Base-by-base conservation (phyloP, 1,140 invertebrate genomes). In the Helicoverpa armigera region DNA sequence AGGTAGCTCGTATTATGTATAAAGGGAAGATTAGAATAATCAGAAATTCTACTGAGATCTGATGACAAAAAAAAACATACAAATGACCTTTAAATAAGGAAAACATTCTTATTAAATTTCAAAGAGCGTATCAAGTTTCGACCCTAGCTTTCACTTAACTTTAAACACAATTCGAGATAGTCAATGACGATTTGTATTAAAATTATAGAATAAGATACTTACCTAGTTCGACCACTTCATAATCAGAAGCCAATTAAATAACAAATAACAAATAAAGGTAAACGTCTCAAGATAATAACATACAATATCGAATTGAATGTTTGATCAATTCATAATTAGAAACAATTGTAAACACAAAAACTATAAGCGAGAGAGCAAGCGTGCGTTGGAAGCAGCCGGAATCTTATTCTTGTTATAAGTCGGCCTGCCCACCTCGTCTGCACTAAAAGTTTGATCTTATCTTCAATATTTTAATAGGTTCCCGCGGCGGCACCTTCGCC, bases 381-480 rank as follows among this genome's bases (percentile, higher is more conserved):
- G 82, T 78, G 84, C 81, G 84, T 58, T 85, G 86, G 85, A 88
- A 85, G 90, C 87, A 88, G 86, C 89, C 76, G 83, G 85, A 86
- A 85, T 84, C 85, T 85, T 86, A 88, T 86, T 84, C 89, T 90
- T 87, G 91, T 92, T 90, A 91, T 88, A 87, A 86, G 74, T 82
- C 80, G 88, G 85, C 87, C 91, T 80, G 88, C 91, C 91, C 89
- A 92, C 90, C 88, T 90, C 89, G 84, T 89, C 90, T 85, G 85
- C 85, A 91, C 89, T 91, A 90, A 91, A 91, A 91, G 87, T 89
- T 83, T 85, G 93, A 94, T 94, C 87, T 93, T 94, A 94, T 94
- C 93, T 91, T 76, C 85, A 84, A 91, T 91, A 92, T 91, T 94
- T 93, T 93, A 93, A 94, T 94, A 92, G 90, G 90, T 93, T 94